These are phyloP conservation scores for Athalia rosae DNA, from an alignment of 2,888 invertebrate species.

Conservation along the genomic window DNA sequence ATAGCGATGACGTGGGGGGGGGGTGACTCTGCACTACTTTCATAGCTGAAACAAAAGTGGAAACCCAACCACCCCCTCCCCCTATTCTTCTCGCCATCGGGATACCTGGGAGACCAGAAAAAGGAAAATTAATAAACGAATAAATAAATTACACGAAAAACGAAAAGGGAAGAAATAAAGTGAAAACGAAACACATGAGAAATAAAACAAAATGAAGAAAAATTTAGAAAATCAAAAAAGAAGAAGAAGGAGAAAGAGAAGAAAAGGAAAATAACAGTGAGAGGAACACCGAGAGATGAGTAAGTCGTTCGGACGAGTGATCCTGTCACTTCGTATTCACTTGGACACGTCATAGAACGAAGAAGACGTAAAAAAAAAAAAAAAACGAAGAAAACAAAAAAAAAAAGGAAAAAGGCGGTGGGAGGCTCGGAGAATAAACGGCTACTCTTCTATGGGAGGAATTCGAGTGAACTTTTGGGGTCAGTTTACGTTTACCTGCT, in stretches of 20 bases:
- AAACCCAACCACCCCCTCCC: too few relatives aligned
- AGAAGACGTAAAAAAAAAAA: too few relatives aligned
- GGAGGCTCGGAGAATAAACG: too few relatives aligned
- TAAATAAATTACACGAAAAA: background rate
- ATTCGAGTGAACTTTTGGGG: background rate
- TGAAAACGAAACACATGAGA: too few relatives aligned
- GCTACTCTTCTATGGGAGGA: too few relatives aligned
- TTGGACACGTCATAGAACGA: constrained; percentile 20
- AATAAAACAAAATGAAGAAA: background rate
- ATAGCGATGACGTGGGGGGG: too few relatives aligned
- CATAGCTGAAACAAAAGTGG: too few relatives aligned
- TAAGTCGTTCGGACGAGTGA: constrained; percentile 45
- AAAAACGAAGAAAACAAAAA: too few relatives aligned
- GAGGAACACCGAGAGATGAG: constrained; percentile 26
- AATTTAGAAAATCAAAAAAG: background rate
- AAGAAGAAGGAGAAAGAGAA: constrained; percentile 1
- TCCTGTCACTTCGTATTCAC: constrained; percentile 44
- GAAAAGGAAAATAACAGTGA: background rate
- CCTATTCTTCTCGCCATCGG: too few relatives aligned
- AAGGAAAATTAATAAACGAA: too few relatives aligned
- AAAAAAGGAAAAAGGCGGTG: too few relatives aligned
- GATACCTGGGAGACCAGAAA: background rate
- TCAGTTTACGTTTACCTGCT: constrained; percentile 11
- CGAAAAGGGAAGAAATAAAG: background rate
- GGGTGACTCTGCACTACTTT: too few relatives aligned